A percentile compares a stretch with the other conserved stretches of the same genome.
Evolutionary conservation across 2,888 invertebrate species (phyloP).

Genomic region (Acronicta leporina): DNA sequence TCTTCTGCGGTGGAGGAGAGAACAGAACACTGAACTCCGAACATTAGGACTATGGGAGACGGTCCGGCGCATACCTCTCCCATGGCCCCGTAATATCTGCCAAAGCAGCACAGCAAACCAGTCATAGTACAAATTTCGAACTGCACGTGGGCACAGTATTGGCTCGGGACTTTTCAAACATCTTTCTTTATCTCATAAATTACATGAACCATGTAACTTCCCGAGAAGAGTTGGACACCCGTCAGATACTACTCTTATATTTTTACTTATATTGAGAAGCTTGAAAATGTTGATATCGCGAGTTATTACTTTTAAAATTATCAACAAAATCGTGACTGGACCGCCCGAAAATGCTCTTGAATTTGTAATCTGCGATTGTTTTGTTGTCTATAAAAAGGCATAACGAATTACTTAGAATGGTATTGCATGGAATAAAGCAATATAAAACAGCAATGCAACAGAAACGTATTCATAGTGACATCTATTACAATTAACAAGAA

Average conservation of each 20-base stretch:
- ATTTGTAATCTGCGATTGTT: background rate
- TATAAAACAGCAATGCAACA: background rate
- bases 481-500: conserved; percentile 25
- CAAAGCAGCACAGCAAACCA: conserved; percentile 51
- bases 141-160: conserved; percentile 61
- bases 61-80: conserved; percentile 72
- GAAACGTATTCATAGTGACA: conserved; percentile 24
- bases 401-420: background rate
- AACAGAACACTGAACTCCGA: conserved; percentile 82
- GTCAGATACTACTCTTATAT: background rate
- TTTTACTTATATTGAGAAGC: conserved; percentile 17
- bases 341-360: background rate
- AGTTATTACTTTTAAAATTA: conserved; percentile 45
- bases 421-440: background rate
- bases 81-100: conserved; percentile 63
- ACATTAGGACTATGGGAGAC: conserved; percentile 63
- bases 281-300: conserved; percentile 61
- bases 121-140: conserved; percentile 57
- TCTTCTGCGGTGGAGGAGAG: conserved; percentile 80
- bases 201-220: conserved; percentile 64
- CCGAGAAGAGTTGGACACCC: conserved; percentile 83
- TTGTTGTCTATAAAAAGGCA: background rate
- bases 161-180: conserved; percentile 60
- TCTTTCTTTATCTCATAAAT: conserved; percentile 54
- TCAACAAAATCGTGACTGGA: background rate